Percentiles rank a stretch among this genome's conserved stretches.
These are phyloP conservation scores for Rissa tridactyla DNA, from an alignment of 2,113 vertebrate genomes.

Conservation along the genomic window DNA sequence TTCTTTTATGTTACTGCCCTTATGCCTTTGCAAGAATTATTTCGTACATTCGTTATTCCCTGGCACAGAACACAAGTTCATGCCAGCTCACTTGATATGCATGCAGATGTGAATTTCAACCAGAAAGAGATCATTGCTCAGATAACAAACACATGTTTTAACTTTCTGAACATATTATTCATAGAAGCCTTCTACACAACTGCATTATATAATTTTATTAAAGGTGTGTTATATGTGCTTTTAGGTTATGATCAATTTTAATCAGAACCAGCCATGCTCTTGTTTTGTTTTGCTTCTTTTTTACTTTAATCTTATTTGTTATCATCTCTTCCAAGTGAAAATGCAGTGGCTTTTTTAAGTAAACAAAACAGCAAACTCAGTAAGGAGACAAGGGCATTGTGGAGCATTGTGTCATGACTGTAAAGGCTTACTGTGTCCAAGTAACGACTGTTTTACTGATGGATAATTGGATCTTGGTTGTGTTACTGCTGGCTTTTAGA, in stretches of 20 bases:
- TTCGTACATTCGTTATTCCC: not conserved
- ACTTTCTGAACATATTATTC: not conserved
- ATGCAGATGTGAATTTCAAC: not conserved
- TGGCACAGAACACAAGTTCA: not conserved
- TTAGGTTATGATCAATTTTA: not conserved
- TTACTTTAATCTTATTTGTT: not conserved
- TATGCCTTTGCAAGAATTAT: not conserved
- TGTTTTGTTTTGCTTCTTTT: not conserved
- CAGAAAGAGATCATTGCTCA: not conserved
- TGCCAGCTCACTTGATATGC: not conserved
- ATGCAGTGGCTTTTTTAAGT: not conserved
- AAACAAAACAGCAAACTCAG: not conserved
- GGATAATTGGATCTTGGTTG: slow-evolving; percentile 1
- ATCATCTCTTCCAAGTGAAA: not conserved
- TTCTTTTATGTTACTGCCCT: not conserved
- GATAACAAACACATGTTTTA: not conserved
- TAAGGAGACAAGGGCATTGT: not conserved
- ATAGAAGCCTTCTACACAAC: not conserved
- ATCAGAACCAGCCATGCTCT: not conserved
- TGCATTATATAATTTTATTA: not conserved
- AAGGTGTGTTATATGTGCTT: not conserved
- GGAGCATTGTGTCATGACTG: not conserved
- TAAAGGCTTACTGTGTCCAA: not conserved
- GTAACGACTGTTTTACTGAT: not conserved
- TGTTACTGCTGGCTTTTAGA: not conserved